Evolutionary conservation across 1,140 invertebrate genomes (phyloP), one percentile per base, ranked within the genome.

Genomic region (Drosophila lacertosa): DNA sequence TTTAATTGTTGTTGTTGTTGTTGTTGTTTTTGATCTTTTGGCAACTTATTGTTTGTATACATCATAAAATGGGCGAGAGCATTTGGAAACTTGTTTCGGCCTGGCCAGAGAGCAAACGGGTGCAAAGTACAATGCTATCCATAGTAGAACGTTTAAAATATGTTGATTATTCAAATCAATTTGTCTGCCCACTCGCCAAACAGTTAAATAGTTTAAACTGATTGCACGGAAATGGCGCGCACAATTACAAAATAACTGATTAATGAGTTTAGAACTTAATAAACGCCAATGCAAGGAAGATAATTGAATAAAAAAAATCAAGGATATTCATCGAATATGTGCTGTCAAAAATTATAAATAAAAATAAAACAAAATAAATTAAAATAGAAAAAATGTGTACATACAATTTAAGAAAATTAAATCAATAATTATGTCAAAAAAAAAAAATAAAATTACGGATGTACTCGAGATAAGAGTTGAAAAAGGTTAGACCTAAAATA

Each of bases 61-160:
- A 53, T 11, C n/a, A 13, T 55, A 22, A 26, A 26, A 55, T 40
- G n/a, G 22, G 35, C 15, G 35, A n/a, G 39, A 64, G 39, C 20
- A 44, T 44, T 42, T 18, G 47, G 35, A 53, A 40, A 40, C 9
- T 53, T 54, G 39, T 45, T 54, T 64, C 29, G 4, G n/a, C 39
- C 11, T 40, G 58, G 16, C 15, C 18, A 7, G 20, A 55, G 32
- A 29, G 6, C 15, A n/a, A 50, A 66, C 24, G 24, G 33, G 63
- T 58, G 44, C 53, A 66, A 66, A 58, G 53, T 58, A 58, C 63
- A 50, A 24, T 47, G 62, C 15, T 35, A 32, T 35, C 29, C n/a
- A 39, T 6, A 26, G 18, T n/a, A 13, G 10, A 2, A 13, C 39
- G 1, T 5, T 9, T 13, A 11, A n/a, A 15, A 48, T 10, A 53